These are phyloP conservation scores for Biston stratarius DNA, from an alignment of 2,888 invertebrate species.

Conservation along the genomic window DNA sequence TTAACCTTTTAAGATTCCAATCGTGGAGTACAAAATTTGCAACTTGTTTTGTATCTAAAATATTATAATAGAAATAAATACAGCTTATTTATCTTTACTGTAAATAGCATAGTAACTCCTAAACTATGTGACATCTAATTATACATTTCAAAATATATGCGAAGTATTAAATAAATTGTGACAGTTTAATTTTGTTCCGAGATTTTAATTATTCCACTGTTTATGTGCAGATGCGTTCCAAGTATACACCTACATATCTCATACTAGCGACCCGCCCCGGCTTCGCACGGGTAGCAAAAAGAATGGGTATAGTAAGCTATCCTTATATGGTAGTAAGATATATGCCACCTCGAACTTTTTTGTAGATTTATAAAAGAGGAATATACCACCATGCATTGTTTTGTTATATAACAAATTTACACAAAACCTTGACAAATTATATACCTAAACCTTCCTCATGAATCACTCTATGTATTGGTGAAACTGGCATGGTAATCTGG, in stretches of 20 bases:
- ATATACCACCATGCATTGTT: no score
- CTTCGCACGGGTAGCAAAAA: not conserved
- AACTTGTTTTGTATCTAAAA: conserved; percentile 2
- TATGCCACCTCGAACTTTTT: no score
- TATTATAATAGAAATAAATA: conserved; percentile 17
- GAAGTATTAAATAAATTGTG: conserved; percentile 8
- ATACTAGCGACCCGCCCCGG: not conserved
- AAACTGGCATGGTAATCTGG: no score
- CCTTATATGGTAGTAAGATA: no score
- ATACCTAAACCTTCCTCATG: no score
- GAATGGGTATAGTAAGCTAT: no score
- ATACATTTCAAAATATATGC: conserved; percentile 2
- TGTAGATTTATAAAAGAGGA: no score
- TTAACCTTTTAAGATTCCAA: no score
- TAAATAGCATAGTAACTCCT: conserved; percentile 19
- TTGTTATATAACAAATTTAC: no score
- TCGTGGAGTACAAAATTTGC: no score
- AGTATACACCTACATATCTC: not conserved
- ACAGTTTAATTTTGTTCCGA: conserved; percentile 17
- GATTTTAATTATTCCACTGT: conserved; percentile 14
- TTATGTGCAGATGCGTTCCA: not conserved
- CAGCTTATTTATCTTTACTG: conserved; percentile 6
- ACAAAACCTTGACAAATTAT: no score
- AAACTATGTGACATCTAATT: conserved; percentile 24
- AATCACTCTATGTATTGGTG: no score